These are phyloP conservation scores for Dorcus hopei DNA, from an alignment of 2,888 invertebrate species.

Conservation along the genomic window DNA sequence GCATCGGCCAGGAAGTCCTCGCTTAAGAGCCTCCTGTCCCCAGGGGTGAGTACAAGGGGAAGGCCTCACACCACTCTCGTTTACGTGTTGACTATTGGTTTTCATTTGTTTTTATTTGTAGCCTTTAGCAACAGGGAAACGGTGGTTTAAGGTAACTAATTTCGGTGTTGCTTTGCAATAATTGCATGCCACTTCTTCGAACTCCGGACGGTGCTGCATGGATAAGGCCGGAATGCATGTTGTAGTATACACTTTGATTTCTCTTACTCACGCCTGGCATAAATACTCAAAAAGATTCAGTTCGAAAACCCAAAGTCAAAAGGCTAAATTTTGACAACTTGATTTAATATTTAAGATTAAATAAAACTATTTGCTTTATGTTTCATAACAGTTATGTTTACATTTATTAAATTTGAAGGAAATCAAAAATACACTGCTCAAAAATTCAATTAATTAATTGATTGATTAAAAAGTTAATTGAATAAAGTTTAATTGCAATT, in stretches of 20 bases:
- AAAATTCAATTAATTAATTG: no score
- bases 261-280: not conserved
- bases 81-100: constrained; percentile 12
- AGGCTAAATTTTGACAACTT: no score
- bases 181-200: not conserved
- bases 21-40: constrained; percentile 31
- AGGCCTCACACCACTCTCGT: not conserved
- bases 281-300: not conserved
- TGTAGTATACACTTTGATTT: not conserved
- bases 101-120: constrained; percentile 51
- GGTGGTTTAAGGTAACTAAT: constrained; percentile 60
- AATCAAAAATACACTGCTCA: no score
- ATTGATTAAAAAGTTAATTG: no score
- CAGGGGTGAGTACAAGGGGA: constrained; percentile 32
- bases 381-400: no score
- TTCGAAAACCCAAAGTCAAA: not conserved
- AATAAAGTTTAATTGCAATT: no score
- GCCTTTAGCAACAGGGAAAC: constrained; percentile 61
- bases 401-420: no score
- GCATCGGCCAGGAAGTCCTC: constrained; percentile 30
- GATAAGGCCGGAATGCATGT: not conserved
- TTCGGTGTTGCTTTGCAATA: constrained; percentile 13
- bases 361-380: no score
- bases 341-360: no score
- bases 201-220: constrained; percentile 3